Evolutionary conservation across 1,140 invertebrate genomes (phyloP).

Genomic region (Chymomyza costata): DNA sequence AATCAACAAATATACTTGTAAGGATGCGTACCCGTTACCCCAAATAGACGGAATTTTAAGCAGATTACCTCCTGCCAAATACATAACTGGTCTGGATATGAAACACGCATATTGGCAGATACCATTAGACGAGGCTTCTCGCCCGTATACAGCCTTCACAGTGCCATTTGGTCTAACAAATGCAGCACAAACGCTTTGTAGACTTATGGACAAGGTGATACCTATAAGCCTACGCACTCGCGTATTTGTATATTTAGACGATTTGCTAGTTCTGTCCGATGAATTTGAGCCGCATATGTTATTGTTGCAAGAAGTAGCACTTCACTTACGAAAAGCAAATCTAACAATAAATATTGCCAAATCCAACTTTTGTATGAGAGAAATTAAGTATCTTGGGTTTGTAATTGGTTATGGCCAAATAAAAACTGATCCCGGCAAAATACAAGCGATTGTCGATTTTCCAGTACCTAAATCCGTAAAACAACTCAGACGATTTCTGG

Average conservation of each 20-base stretch:
- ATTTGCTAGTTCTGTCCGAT: no score
- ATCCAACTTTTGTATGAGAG: slow-evolving; percentile 1
- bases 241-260: no score
- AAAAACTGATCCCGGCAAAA: background rate
- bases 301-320: no score
- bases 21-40: no score
- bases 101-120: background rate
- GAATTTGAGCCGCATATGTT: no score
- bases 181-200: no score
- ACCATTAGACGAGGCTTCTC: background rate
- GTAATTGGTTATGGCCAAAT: slow-evolving; percentile 2
- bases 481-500: background rate
- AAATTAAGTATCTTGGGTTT: slow-evolving; percentile 1
- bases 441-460: background rate
- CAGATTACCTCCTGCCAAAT: background rate
- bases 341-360: slow-evolving; percentile 5
- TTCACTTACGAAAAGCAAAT: background rate
- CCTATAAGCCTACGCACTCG: no score
- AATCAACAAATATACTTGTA: no score
- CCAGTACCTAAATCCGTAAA: background rate
- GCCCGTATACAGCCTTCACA: background rate
- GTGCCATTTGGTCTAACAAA: no score
- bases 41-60: no score
- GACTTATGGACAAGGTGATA: no score
- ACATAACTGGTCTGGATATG: no score